Conservation (phyloP, 2,888 invertebrate genomes). For the Hypselothyrea guttata region DNA sequence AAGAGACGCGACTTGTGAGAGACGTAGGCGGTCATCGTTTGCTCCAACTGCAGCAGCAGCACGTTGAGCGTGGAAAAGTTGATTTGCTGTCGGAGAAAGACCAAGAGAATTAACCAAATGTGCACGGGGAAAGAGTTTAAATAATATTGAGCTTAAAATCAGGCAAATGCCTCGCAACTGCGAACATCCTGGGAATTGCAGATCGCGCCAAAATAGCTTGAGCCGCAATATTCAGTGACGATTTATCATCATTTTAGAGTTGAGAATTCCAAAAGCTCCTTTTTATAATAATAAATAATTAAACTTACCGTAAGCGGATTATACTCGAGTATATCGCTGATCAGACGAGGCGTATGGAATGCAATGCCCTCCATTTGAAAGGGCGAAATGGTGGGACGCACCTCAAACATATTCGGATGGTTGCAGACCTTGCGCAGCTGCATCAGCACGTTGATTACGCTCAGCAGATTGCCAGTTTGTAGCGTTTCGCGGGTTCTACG, state of each 20-base stretch:
- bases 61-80: constrained; percentile 87
- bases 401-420: constrained; percentile 99
- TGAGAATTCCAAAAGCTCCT: too few species aligned
- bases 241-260: constrained; percentile 77
- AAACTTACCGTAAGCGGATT: constrained; percentile 87
- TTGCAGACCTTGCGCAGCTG: constrained; percentile 98
- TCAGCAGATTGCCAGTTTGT: constrained; percentile 94
- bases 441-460: constrained; percentile 98
- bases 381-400: constrained; percentile 96
- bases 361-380: constrained; percentile 92
- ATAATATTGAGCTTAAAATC: constrained; percentile 46
- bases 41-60: constrained; percentile 86
- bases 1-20: constrained; percentile 91
- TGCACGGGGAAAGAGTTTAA: not conserved
- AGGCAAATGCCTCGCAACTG: constrained; percentile 82
- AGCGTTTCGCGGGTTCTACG: constrained; percentile 95
- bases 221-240: constrained; percentile 79
- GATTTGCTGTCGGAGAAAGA: constrained; percentile 83
- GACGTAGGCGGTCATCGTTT: constrained; percentile 89
- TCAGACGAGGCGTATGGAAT: constrained; percentile 88
- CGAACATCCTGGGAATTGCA: constrained; percentile 78
- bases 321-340: constrained; percentile 87
- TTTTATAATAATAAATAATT: constrained; percentile 7
- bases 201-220: constrained; percentile 80
- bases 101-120: constrained; percentile 4